Percentiles rank a stretch among this genome's conserved stretches.
Evolutionary conservation across 2,113 vertebrate genomes (phyloP).

Genomic region (Rhinoderma darwinii): DNA sequence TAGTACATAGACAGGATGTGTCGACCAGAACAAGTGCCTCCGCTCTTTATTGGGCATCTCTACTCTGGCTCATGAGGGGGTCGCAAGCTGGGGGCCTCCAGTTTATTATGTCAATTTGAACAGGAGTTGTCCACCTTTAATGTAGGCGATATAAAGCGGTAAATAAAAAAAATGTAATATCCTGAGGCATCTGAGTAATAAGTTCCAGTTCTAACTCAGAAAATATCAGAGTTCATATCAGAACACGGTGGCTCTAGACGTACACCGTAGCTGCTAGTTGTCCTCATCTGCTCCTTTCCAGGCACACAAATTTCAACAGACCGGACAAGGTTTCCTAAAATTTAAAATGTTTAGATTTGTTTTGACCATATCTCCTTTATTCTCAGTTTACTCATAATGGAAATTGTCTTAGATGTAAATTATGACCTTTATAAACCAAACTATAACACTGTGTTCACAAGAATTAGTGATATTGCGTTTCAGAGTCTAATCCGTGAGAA

Average conservation of each 20-base stretch:
- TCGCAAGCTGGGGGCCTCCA: no score
- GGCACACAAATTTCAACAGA: not conserved
- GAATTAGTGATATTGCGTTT: no score
- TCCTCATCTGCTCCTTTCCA: not conserved
- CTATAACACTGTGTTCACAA: no score
- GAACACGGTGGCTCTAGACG: not conserved
- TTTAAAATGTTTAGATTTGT: not conserved
- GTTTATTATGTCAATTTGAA: not conserved
- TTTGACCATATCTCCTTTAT: not conserved
- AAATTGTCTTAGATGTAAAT: not conserved
- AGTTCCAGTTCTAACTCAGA: not conserved
- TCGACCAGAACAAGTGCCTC: no score
- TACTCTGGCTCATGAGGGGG: no score
- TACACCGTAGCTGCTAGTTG: not conserved
- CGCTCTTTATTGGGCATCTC: no score
- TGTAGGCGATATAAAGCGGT: not conserved
- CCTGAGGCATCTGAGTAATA: constrained; percentile 19
- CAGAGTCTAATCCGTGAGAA: no score
- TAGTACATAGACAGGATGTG: no score
- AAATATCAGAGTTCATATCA: constrained; percentile 41
- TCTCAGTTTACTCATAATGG: not conserved
- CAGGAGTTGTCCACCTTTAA: not conserved
- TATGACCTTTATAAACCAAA: not conserved
- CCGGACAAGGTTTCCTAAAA: not conserved
- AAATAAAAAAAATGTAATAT: not conserved